Conservation (phyloP, 2,888 invertebrate species). For the Idaea straminata region DNA sequence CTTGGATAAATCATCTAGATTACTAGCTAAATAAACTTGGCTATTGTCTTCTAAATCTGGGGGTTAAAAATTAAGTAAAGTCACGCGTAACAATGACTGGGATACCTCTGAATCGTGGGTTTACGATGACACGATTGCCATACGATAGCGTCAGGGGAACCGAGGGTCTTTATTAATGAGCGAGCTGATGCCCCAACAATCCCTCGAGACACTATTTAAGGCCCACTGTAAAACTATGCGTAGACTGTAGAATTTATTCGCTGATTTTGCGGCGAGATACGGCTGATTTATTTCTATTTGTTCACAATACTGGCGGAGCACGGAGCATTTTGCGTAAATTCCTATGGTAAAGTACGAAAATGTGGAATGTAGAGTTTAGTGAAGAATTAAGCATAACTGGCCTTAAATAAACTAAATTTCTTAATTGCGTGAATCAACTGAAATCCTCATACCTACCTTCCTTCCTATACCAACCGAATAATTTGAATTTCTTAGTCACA, state of each 20-base stretch:
- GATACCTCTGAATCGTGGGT: constrained; percentile 28
- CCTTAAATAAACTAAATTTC: too few species aligned
- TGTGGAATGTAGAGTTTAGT: too few species aligned
- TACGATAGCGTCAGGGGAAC: constrained; percentile 46
- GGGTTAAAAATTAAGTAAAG: background rate
- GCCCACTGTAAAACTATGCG: constrained; percentile 16
- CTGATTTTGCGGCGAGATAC: background rate
- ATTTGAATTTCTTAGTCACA: too few species aligned
- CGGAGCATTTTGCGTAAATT: background rate
- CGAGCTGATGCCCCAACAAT: constrained; percentile 36
- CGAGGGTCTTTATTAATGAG: constrained; percentile 54
- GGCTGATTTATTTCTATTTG: background rate
- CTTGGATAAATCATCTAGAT: background rate
- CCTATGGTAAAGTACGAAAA: background rate
- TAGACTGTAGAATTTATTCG: background rate
- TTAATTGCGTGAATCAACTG: too few species aligned
- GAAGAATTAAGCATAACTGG: too few species aligned
- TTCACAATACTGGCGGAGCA: background rate
- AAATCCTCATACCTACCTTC: too few species aligned
- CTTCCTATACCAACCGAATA: too few species aligned
- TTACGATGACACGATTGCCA: constrained; percentile 48
- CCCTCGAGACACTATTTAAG: constrained; percentile 35
- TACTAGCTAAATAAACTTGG: too few species aligned
- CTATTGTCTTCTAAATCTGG: background rate
- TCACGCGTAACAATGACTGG: constrained; percentile 12